Evolutionary conservation across 2,888 invertebrate species (phyloP), one percentile per base, ranked within the genome.

Genomic region (Athetis lepigone): DNA sequence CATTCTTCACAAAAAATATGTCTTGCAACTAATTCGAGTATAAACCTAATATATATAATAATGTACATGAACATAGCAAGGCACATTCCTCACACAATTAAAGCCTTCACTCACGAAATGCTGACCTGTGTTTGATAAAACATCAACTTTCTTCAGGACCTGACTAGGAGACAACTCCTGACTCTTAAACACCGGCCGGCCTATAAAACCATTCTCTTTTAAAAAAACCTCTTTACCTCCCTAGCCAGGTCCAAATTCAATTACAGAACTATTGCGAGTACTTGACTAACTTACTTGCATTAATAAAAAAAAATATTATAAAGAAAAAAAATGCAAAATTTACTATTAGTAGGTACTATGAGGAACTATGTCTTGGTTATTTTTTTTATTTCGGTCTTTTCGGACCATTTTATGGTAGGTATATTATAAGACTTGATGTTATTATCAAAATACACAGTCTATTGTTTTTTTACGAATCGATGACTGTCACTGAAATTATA

Each of bases 71-170:
- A 94, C 92, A 91, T 90, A 92, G 94, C 95, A 95, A 95, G 95
- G 95, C 95, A 95, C 95, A 95, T 95, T 95, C 95, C 95, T 93
- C 93, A 94, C 95, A 90, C 94, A 90, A 88, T 92, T 92, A 91
- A 93, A 93, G 92, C 93, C 94, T 86, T 89, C 86, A 90, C 89
- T 89, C 86, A 84, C 87, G 87, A 69, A 89, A 87, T 88, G 88
- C 86, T 85, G 92, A 91, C 90, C 91, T 91, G 92, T 91, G 91
- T 87, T 90, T 90, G 91, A 92, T 91, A 92, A 88, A 90, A 93
- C 92, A 93, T 92, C 93, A 92, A 92, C 85, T 80, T 88, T 87
- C 82, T 79, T 66, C 60, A 54, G 67, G 84, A 87, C 87, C 89
- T 82, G 88, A 83, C 64, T 82, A 86, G 88, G 82, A 87, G 80